Conservation (phyloP, 2,888 invertebrate genomes). For the Nephrotoma guestfalica region DNA sequence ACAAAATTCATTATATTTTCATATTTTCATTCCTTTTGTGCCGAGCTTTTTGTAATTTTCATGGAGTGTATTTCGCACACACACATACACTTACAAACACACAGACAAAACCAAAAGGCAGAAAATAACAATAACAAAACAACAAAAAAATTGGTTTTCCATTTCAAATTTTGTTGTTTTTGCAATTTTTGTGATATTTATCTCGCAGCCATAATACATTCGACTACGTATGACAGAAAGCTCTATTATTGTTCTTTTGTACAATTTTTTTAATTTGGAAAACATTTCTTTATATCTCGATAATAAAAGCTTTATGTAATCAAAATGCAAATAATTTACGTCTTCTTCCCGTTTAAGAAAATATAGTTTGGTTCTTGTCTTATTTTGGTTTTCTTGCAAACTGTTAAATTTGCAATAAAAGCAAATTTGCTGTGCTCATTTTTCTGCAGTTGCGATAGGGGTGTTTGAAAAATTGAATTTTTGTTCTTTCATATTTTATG, state of each 20-base stretch:
- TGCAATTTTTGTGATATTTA: background rate
- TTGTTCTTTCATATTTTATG: background rate
- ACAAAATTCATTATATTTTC: background rate
- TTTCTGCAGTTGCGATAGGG: background rate
- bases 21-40: background rate
- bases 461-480: background rate
- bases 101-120: background rate
- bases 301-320: background rate
- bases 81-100: background rate
- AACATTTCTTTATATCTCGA: background rate
- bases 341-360: background rate
- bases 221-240: background rate
- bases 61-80: background rate
- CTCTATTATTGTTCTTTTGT: background rate
- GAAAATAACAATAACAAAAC: background rate
- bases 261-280: background rate
- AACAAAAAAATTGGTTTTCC: background rate
- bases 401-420: background rate
- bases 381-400: background rate
- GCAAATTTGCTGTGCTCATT: background rate
- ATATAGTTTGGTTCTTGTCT: background rate
- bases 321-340: background rate
- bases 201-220: background rate
- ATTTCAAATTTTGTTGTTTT: background rate
- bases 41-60: background rate